Evolutionary conservation across 2,888 invertebrate genomes (phyloP).

Genomic region (Lepas anatifera): DNA sequence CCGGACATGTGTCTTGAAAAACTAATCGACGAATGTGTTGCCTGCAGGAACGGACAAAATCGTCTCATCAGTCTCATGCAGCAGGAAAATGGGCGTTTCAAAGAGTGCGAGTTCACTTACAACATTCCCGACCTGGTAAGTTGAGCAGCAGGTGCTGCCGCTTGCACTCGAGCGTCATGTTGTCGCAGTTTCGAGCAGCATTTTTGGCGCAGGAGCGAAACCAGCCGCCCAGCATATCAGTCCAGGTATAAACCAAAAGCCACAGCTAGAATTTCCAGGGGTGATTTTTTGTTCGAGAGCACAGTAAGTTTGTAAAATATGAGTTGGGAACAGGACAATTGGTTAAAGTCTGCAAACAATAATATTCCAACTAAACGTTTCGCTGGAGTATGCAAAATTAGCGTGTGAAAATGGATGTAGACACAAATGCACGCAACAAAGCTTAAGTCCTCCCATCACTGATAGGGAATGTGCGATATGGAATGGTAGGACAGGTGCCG

Average conservation of each 20-base stretch:
- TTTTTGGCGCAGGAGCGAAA: neutral
- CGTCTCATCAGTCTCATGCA: neutral
- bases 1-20: neutral
- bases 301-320: neutral
- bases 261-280: neutral
- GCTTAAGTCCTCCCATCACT: too few species aligned
- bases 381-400: too few species aligned
- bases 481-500: too few species aligned
- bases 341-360: too few species aligned
- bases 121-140: neutral
- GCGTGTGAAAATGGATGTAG: too few species aligned
- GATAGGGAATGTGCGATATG: too few species aligned
- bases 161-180: neutral
- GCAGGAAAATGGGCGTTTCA: neutral
- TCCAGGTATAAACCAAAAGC: too few species aligned
- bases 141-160: too few species aligned
- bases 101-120: neutral
- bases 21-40: too few species aligned
- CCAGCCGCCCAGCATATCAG: neutral
- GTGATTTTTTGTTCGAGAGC: neutral
- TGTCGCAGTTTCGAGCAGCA: neutral
- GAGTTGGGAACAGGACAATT: too few species aligned
- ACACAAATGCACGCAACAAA: too few species aligned
- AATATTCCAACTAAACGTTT: too few species aligned
- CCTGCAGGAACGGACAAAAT: neutral